Percentiles rank a stretch among this genome's conserved stretches.
These are phyloP conservation scores for Pentamera pediparva DNA, from an alignment of 53 echinoderm and acorn worm genomes.

Conservation along the genomic window DNA sequence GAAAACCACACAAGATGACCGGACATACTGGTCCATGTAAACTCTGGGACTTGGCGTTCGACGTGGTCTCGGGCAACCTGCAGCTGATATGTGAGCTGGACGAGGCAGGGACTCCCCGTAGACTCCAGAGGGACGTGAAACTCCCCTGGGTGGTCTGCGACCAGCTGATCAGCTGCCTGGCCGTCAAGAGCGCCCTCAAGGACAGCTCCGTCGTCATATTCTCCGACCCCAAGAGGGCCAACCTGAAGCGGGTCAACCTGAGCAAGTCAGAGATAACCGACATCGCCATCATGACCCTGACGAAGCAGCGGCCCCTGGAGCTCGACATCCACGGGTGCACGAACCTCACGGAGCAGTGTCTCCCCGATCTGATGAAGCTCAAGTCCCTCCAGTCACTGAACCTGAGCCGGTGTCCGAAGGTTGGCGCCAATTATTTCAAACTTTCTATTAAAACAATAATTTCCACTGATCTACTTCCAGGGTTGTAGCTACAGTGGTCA, in stretches of 20 bases:
- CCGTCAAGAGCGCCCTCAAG: constrained; percentile 26
- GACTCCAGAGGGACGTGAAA: constrained; percentile 47
- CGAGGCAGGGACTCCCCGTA: not conserved
- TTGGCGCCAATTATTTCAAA: constrained; percentile 4
- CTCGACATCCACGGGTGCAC: constrained; percentile 65
- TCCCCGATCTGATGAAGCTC: constrained; percentile 53
- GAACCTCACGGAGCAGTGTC: constrained; percentile 32
- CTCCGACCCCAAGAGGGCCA: constrained; percentile 50
- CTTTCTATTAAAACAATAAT: no score
- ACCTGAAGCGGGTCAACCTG: constrained; percentile 61
- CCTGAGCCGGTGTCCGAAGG: constrained; percentile 37
- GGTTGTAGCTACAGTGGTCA: no score
- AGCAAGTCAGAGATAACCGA: constrained; percentile 56
- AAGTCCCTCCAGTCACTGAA: constrained; percentile 58
- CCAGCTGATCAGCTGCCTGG: constrained; percentile 46
- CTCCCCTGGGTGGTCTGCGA: constrained; percentile 69
- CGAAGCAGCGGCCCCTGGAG: constrained; percentile 61
- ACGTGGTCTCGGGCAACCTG: not conserved
- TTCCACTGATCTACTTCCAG: no score
- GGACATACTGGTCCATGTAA: not conserved
- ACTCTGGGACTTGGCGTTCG: constrained; percentile 13
- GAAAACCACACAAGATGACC: not conserved
- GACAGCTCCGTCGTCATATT: constrained; percentile 49
- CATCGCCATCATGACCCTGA: constrained; percentile 44
- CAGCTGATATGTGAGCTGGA: constrained; percentile 13